Conservation (phyloP, 2,113 vertebrate genomes). For the Dryoscopus gambensis region DNA sequence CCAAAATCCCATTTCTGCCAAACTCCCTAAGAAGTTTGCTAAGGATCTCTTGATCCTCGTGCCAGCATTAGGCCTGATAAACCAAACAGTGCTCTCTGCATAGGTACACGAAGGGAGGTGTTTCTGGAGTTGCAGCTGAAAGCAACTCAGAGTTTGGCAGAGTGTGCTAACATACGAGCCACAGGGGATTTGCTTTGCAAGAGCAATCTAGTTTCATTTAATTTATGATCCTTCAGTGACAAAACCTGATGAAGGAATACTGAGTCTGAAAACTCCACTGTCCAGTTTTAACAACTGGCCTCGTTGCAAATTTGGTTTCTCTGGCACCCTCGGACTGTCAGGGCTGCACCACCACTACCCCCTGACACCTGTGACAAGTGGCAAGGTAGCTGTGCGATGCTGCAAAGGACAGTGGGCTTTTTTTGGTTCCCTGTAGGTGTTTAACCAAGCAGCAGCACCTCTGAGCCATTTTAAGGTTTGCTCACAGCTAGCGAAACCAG, state of each 20-base stretch:
- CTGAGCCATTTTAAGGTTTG: not conserved
- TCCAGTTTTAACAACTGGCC: not conserved
- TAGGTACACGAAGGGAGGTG: not conserved
- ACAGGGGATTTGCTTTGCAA: not conserved
- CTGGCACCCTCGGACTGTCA: not conserved
- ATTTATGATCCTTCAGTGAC: not conserved
- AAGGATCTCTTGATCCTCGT: not conserved
- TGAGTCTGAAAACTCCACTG: not conserved
- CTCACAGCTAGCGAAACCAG: not conserved
- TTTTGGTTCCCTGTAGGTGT: not conserved
- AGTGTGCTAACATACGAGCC: not conserved
- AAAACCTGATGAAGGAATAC: not conserved
- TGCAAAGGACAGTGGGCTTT: not conserved
- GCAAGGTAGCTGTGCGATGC: not conserved
- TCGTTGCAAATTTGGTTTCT: not conserved
- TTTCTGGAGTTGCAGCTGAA: not conserved
- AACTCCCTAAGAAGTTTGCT: not conserved
- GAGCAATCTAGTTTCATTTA: not conserved
- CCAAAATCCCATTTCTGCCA: not conserved
- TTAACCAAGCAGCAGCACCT: not conserved
- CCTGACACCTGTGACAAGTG: not conserved
- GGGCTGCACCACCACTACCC: not conserved
- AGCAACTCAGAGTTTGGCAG: not conserved
- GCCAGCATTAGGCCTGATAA: not conserved
- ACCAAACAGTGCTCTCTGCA: not conserved